phyloP scores from a whole-genome alignment of 2,797 vertebrate species.

The Peromyscus aztecus region DNA sequence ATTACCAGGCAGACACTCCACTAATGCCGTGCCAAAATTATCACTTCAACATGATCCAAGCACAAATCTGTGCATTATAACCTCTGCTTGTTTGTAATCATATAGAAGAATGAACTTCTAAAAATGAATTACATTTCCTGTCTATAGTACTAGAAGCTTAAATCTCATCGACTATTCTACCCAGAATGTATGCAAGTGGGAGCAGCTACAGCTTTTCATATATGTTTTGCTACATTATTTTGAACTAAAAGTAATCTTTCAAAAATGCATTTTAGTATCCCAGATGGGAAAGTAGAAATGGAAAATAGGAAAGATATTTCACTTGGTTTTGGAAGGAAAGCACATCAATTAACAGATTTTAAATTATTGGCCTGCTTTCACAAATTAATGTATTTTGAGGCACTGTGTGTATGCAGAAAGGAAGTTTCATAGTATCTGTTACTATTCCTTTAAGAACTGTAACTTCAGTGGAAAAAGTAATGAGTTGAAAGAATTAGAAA shows the following conservation, averaged over 20 bases:
- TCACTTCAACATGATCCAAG: constrained; percentile 67
- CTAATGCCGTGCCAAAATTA: constrained; percentile 42
- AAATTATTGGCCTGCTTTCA: constrained; percentile 85
- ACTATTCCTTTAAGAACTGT: constrained; percentile 84
- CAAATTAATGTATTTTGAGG: constrained; percentile 85
- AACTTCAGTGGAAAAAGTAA: constrained; percentile 83
- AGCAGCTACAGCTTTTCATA: constrained; percentile 73
- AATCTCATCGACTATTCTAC: constrained; percentile 61
- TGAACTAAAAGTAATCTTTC: constrained; percentile 81
- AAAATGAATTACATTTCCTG: constrained; percentile 18
- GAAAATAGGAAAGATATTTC: constrained; percentile 84
- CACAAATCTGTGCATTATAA: constrained; percentile 41
- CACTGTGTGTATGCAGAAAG: constrained; percentile 78
- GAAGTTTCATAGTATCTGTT: constrained; percentile 82
- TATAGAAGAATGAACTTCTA: constrained; percentile 54
- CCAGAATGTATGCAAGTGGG: constrained; percentile 72
- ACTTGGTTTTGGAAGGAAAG: constrained; percentile 84
- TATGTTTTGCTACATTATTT: constrained; percentile 80
- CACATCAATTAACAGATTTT: constrained; percentile 86
- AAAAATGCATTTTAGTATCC: constrained; percentile 82
- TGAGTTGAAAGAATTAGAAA: constrained; percentile 81
- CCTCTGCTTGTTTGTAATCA: constrained; percentile 59
- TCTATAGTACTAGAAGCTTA: constrained; percentile 57
- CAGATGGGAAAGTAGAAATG: constrained; percentile 85
- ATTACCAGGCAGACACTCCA: constrained; percentile 39